phyloP scores from a whole-genome alignment of 2,888 invertebrate genomes.

The Enchytraeus crypticus region DNA sequence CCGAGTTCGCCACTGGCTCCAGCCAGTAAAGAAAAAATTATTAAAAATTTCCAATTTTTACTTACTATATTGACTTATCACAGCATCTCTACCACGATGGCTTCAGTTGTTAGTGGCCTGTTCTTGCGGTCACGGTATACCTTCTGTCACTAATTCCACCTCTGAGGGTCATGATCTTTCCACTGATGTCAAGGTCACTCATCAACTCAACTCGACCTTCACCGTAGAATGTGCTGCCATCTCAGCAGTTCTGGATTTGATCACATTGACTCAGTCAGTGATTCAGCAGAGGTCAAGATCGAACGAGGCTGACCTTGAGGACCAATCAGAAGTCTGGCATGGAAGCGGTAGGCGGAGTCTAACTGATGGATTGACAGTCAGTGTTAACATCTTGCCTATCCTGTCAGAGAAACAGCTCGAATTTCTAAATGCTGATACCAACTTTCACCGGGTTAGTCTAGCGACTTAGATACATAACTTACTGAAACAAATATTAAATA shows the following conservation, averaged over 20 bases:
- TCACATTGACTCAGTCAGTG: constrained; percentile 56
- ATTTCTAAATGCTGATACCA: constrained; percentile 61
- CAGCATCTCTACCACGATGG: constrained; percentile 54
- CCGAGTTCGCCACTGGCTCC: too few species aligned
- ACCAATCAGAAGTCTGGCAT: not conserved
- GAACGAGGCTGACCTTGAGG: not conserved
- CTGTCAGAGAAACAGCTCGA: constrained; percentile 60
- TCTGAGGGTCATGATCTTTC: too few species aligned
- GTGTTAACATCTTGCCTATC: constrained; percentile 64
- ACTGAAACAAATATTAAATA: too few species aligned
- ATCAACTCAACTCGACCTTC: constrained; percentile 57
- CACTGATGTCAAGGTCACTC: too few species aligned
- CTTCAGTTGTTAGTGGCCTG: constrained; percentile 62
- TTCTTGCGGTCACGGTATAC: constrained; percentile 63
- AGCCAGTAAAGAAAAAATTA: too few species aligned
- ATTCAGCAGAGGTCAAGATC: constrained; percentile 18
- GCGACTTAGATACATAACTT: too few species aligned
- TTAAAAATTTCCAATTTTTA: too few species aligned
- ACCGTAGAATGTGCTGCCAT: constrained; percentile 59
- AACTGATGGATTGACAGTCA: constrained; percentile 46
- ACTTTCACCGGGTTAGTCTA: constrained; percentile 56
- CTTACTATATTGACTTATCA: too few species aligned
- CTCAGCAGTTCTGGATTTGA: constrained; percentile 64
- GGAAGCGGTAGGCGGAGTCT: not conserved
- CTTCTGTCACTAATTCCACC: too few species aligned